Conservation (phyloP, 2,797 vertebrate species). For the Vultur gryphus region DNA sequence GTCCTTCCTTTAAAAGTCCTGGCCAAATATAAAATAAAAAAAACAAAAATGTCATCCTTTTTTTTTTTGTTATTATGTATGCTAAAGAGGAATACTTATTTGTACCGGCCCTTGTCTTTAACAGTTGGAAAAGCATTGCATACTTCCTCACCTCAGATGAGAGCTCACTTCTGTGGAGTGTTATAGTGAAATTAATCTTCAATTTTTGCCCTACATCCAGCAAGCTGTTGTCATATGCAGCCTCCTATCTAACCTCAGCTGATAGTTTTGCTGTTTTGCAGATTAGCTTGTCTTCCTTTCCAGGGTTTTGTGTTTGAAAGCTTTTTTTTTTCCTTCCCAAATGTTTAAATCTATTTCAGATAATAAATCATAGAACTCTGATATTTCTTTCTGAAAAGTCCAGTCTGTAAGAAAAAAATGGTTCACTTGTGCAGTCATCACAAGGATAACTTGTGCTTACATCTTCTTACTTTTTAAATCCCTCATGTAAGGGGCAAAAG, state of each 20-base stretch:
- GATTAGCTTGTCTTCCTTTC: constrained; percentile 46
- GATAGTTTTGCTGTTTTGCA: constrained; percentile 27
- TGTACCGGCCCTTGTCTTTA: constrained; percentile 46
- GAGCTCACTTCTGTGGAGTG: constrained; percentile 43
- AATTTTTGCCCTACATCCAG: neutral
- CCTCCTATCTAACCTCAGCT: constrained; percentile 22
- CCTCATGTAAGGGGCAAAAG: neutral
- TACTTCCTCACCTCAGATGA: constrained; percentile 24
- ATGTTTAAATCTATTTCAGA: constrained; percentile 62
- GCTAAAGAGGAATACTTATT: constrained; percentile 49
- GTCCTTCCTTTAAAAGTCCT: constrained; percentile 68
- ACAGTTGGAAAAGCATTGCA: constrained; percentile 33
- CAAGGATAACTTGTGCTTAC: neutral
- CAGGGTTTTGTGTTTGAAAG: constrained; percentile 57
- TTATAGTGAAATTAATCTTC: constrained; percentile 34
- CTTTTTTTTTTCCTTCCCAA: neutral
- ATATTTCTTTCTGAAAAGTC: constrained; percentile 57
- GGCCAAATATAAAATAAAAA: constrained; percentile 80
- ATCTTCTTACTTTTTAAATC: neutral
- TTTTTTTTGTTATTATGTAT: constrained; percentile 61
- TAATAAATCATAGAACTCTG: constrained; percentile 72
- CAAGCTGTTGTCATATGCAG: neutral
- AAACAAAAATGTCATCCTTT: constrained; percentile 68
- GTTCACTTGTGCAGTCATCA: neutral
- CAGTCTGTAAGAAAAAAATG: constrained; percentile 20